Evolutionary conservation across 2,888 invertebrate species (phyloP), one percentile per base, ranked within the genome.

Genomic region (Thymelicus lineola): DNA sequence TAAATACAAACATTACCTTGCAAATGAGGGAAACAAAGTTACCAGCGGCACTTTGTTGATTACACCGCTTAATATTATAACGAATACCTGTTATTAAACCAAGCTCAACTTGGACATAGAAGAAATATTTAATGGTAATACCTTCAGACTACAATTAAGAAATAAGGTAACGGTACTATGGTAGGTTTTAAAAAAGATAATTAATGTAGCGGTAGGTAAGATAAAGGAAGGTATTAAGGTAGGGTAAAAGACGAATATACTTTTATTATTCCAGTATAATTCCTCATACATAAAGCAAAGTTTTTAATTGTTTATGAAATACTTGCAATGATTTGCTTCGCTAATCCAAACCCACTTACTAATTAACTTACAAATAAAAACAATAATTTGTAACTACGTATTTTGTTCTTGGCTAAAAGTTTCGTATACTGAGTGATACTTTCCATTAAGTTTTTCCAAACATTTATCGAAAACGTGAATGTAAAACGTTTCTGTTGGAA

Each of bases 1-100:
- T 78, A 82, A 81, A 83, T 78, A 84, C 78, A 80, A 77, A 82
- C 81, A 85, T 80, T 82, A 76, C 73, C 75, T 80, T 81, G 77
- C 80, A 82, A 82, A 85, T 79, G 72, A 73, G 75, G 71, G 80
- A 83, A 85, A 82, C 81, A 84, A 77, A 77, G 75, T 62, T 75
- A 77, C 79, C 78, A 76, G 75, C 75, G 75, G 75, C 80, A 81
- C 80, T 85, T 76, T 77, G 78, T 77, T 80, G 80, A 84, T 84
- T 82, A 80, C 75, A 77, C 74, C 76, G 71, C 74, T 73, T 71
- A 74, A 63, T 35, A 48, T 42, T 35, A 48, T 42, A 48, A 12
- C n/a, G 28, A 65, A 28, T 38, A 58, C 55, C 58, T 58, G 58
- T 36, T 58, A 58, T 58, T 36, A 38, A 38, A 58, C 38, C 5